phyloP scores from a whole-genome alignment of 2,888 invertebrate species.

The Sabatieria punctata region DNA sequence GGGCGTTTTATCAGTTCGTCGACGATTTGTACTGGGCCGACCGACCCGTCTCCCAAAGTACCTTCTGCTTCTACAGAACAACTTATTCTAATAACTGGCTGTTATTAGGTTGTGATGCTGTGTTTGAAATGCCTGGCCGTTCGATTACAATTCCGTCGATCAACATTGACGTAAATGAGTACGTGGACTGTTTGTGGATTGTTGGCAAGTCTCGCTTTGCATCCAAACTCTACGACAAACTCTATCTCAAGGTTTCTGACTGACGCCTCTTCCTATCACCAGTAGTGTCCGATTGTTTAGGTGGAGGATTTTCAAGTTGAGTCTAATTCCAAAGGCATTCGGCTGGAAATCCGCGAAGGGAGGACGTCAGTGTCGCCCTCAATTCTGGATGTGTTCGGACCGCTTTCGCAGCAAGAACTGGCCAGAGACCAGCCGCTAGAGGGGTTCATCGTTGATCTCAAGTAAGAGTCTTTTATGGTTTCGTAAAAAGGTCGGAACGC shows the following conservation, averaged over 20 bases:
- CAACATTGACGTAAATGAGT: conserved; percentile 11
- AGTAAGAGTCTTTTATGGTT: background rate
- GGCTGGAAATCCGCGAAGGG: conserved; percentile 47
- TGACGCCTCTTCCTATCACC: too few relatives aligned
- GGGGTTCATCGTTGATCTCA: conserved; percentile 10
- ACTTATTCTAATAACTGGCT: too few relatives aligned
- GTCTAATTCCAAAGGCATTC: conserved; percentile 12
- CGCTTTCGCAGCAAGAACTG: conserved; percentile 12
- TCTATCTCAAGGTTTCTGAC: conserved; percentile 15
- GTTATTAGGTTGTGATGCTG: conserved; percentile 18
- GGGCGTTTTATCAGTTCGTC: conserved; percentile 18
- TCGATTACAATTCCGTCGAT: conserved; percentile 12
- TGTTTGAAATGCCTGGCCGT: conserved; percentile 16
- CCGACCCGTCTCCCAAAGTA: conserved; percentile 12
- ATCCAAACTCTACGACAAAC: conserved; percentile 12
- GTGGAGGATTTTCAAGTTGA: conserved; percentile 16
- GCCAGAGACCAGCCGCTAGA: conserved; percentile 14
- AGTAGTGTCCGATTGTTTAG: too few relatives aligned
- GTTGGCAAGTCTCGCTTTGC: conserved; percentile 12
- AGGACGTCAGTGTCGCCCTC: conserved; percentile 47
- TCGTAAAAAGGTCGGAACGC: background rate
- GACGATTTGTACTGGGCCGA: conserved; percentile 12
- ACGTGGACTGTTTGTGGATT: conserved; percentile 20
- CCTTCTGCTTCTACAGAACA: background rate
- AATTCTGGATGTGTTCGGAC: conserved; percentile 26